Evolutionary conservation across 2,113 vertebrate genomes (phyloP), one percentile per base, ranked within the genome.

Genomic region (Brachyistius frenatus): DNA sequence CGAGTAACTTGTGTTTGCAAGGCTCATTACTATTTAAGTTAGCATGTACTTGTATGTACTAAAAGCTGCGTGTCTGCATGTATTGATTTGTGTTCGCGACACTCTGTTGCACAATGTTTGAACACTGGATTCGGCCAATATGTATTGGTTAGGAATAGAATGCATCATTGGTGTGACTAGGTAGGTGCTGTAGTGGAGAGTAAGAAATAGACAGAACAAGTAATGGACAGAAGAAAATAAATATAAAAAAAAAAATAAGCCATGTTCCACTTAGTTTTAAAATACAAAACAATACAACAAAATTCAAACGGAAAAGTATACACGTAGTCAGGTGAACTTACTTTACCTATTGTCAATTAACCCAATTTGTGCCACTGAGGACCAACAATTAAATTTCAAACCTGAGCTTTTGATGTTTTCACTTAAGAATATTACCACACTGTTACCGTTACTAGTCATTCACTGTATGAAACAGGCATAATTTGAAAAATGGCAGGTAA

Each of bases 401-500:
- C 31, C 13, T 37, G n/a, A 72, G 2, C 7, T 57, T 15, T 11
- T 16, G 9, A 53, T 55, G 36, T 78, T 5, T 32, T 14, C 35
- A 15, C 6, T 37, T 61, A 16, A 4, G 0, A n/a, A 5, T 7
- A 6, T 47, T 70, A 4, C 32, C 7, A 55, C 23, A 55, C 53
- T 55, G 23, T 31, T 13, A 31, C 47, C 62, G 13, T 14, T 23
- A 23, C 23, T 35, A 50, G 56, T 31, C 2, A 23, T 15, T 60
- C 11, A 35, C 16, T 31, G 32, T 4, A 33, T 36, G 2, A 49
- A 78, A 76, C 13, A 62, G 31, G 37, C 15, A 50, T 44, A 3
- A 41, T 73, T 76, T 78, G 13, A 84, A 86, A 66, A 44, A 36
- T 36, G 15, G n/a, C 35, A 79, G 36, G 54, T 23, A 23, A 23